A percentile compares a stretch with the other conserved stretches of the same genome.
These are phyloP conservation scores for Amblyornis subalaris DNA, from an alignment of 2,113 vertebrate species.

Conservation along the genomic window DNA sequence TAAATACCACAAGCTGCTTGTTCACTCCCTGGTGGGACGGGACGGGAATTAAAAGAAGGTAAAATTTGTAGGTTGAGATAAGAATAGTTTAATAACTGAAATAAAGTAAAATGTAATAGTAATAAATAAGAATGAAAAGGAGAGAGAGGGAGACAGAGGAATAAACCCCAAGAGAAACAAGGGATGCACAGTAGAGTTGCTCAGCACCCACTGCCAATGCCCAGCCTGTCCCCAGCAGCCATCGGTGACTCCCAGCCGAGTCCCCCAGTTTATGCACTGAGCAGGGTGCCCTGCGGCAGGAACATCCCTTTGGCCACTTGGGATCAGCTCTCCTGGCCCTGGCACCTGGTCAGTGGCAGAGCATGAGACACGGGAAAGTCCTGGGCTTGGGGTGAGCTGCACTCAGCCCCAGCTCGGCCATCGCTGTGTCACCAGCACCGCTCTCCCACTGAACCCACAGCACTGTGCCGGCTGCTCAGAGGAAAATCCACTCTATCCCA, in stretches of 20 bases:
- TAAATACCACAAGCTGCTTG: not conserved
- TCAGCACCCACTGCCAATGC: not conserved
- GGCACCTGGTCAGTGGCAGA: not conserved
- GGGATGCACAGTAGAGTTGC: not conserved
- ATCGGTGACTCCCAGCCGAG: not conserved
- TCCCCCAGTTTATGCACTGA: not conserved
- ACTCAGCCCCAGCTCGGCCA: not conserved
- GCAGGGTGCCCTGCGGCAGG: not conserved
- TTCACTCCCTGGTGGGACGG: not conserved
- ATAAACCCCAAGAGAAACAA: not conserved
- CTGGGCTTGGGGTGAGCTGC: not conserved
- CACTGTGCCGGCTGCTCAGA: rapidly evolving
- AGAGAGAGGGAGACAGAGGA: not conserved
- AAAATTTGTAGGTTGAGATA: too few species aligned
- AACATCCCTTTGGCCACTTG: not conserved
- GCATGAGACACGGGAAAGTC: not conserved
- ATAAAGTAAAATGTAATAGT: not conserved
- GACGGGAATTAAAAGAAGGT: not conserved
- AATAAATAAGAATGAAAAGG: not conserved
- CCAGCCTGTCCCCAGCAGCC: not conserved
- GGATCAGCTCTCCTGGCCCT: not conserved
- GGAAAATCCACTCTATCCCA: not conserved
- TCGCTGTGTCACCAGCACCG: rapidly evolving
- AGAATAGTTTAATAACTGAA: too few species aligned
- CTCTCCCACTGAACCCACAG: not conserved